A percentile compares a stretch with the other conserved stretches of the same genome.
Conservation (phyloP, 2,113 vertebrate genomes). For the Suncus etruscus region DNA sequence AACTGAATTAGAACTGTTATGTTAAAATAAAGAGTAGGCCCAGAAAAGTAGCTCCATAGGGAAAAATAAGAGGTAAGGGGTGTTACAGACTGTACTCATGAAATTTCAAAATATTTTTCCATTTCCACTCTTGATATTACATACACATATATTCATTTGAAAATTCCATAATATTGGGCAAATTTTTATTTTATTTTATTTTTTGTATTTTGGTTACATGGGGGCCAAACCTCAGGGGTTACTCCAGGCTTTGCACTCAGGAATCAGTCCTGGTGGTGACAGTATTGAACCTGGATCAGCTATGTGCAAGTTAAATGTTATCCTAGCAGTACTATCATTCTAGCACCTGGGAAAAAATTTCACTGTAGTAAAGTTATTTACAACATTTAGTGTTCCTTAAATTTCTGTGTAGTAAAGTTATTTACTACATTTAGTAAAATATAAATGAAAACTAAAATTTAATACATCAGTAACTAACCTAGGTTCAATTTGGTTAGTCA, state of each 20-base stretch:
- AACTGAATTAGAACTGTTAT: not conserved
- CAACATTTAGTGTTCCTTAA: too few species aligned
- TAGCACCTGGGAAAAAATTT: too few species aligned
- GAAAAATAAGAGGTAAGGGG: not conserved
- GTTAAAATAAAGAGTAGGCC: not conserved
- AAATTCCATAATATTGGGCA: not conserved
- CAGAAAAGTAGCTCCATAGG: not conserved
- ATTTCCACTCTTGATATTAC: conserved; percentile 13
- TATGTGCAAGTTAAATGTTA: too few species aligned
- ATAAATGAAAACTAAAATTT: too few species aligned
- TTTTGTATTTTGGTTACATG: too few species aligned
- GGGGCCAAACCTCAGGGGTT: too few species aligned
- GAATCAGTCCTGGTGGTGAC: too few species aligned
- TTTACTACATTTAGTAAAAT: too few species aligned
- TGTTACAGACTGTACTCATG: not conserved
- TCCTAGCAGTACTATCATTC: too few species aligned
- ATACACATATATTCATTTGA: not conserved
- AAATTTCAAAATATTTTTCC: not conserved
- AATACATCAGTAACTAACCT: not conserved
- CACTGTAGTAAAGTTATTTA: not conserved
- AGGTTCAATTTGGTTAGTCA: not conserved
- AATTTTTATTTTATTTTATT: not conserved
- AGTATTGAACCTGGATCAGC: too few species aligned
- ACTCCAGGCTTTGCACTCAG: too few species aligned
- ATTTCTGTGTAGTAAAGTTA: not conserved